Evolutionary conservation across 2,113 vertebrate species (phyloP), one percentile per base, ranked within the genome.

Genomic region (Hemichromis elongatus): DNA sequence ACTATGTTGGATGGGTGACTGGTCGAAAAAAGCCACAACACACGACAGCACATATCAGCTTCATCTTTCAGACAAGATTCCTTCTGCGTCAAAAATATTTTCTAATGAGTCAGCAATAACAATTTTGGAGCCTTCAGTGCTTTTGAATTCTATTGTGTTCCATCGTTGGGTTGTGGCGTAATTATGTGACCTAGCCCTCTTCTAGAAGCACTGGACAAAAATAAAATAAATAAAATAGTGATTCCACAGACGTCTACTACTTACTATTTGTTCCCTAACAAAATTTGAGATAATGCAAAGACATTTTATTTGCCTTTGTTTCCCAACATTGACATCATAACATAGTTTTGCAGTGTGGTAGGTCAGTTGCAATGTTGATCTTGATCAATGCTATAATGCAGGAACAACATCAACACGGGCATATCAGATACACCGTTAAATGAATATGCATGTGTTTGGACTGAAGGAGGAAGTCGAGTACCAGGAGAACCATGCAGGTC

Each of bases 161-260:
- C 9, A 61, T 26, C 12, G 28, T 35, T 35, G 56, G 56, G 56
- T 59, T 59, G 56, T 59, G 24, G 14, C 11, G 28, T 10, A 30
- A 0, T 0, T 61, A 9, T 61, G 28, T 61, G 9, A 61, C 57
- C 56, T 0, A 59, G 56, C 56, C 8, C 28, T 33, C 56, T 59
- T 59, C 56, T 0, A 59, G n/a, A n/a, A n/a, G n/a, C n/a, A n/a
- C n/a, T n/a, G n/a, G n/a, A n/a, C n/a, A n/a, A n/a, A n/a, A n/a
- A n/a, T n/a, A n/a, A n/a, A n/a, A n/a, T n/a, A n/a, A n/a, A n/a
- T n/a, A n/a, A n/a, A n/a, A n/a, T n/a, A n/a, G n/a, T n/a, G n/a
- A n/a, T n/a, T 0, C 2, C 30, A 63, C 59, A 63, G 9, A 61
- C 0, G 18, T 63, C 59, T 2, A 37, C 59, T 33, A 13, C 28